A percentile compares a stretch with the other conserved stretches of the same genome.
Conservation (phyloP, 2,113 vertebrate species). For the Cariama cristata region DNA sequence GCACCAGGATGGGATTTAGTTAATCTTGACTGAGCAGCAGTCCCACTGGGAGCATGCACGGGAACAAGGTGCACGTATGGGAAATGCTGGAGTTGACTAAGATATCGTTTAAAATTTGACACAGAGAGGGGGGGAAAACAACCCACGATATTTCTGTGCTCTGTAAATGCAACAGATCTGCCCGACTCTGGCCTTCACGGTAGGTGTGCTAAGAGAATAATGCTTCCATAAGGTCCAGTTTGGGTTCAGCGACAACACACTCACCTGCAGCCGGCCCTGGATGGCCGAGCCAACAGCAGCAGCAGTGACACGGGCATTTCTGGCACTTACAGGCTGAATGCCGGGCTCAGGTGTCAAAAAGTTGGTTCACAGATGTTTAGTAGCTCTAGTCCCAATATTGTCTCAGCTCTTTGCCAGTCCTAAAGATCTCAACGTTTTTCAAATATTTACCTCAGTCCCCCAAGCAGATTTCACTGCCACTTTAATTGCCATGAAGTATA, state of each 20-base stretch:
- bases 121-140: accelerated
- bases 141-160: neutral
- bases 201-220: neutral
- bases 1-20: neutral
- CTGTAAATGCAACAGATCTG: neutral
- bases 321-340: neutral
- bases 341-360: neutral
- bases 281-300: neutral
- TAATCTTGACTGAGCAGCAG: neutral
- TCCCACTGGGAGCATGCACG: accelerated
- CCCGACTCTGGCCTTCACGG: no score
- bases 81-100: neutral
- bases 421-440: neutral
- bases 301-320: neutral
- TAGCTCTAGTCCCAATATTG: neutral
- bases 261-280: neutral
- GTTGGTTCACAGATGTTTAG: neutral
- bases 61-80: neutral
- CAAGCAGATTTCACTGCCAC: neutral
- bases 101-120: neutral
- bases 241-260: neutral
- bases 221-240: accelerated
- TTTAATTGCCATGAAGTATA: neutral
- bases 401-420: neutral
- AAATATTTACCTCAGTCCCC: neutral